Conservation (phyloP, 2,113 vertebrate genomes). For the Microtus pennsylvanicus region DNA sequence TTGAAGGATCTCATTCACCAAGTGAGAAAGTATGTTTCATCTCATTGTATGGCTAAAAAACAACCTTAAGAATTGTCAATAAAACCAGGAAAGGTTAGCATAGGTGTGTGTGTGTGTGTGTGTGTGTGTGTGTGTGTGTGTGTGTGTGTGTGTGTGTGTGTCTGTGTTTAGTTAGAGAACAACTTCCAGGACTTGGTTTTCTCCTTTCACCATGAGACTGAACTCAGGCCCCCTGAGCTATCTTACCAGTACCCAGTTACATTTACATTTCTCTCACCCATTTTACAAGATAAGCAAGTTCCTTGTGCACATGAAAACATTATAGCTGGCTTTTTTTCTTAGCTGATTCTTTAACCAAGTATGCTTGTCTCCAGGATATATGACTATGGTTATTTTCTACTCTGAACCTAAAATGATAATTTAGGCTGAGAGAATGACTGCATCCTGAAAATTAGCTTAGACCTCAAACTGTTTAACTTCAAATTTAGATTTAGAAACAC, state of each 20-base stretch:
- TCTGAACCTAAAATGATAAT: slow-evolving; percentile 1
- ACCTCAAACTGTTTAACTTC: background rate
- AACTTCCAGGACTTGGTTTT: background rate
- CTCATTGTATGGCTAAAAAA: background rate
- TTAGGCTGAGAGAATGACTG: slow-evolving; percentile 9
- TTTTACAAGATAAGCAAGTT: background rate
- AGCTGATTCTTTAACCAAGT: background rate
- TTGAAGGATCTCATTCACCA: background rate
- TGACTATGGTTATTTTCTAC: background rate
- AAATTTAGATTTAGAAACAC: slow-evolving; percentile 48
- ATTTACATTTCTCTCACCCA: background rate
- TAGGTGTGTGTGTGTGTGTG: background rate
- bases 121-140: too few relatives aligned
- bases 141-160: too few relatives aligned
- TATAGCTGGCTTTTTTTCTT: background rate
- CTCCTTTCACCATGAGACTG: background rate
- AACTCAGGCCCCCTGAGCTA: background rate
- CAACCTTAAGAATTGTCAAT: background rate
- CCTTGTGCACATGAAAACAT: background rate
- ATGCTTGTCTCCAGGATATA: background rate
- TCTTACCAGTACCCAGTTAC: background rate
- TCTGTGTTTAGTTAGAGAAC: background rate
- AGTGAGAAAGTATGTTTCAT: background rate
- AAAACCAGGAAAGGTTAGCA: background rate
- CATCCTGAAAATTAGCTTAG: slow-evolving; percentile 30